A percentile compares a stretch with the other conserved stretches of the same genome.
Conservation (phyloP, 2,113 vertebrate genomes). For the Sylvietta virens region DNA sequence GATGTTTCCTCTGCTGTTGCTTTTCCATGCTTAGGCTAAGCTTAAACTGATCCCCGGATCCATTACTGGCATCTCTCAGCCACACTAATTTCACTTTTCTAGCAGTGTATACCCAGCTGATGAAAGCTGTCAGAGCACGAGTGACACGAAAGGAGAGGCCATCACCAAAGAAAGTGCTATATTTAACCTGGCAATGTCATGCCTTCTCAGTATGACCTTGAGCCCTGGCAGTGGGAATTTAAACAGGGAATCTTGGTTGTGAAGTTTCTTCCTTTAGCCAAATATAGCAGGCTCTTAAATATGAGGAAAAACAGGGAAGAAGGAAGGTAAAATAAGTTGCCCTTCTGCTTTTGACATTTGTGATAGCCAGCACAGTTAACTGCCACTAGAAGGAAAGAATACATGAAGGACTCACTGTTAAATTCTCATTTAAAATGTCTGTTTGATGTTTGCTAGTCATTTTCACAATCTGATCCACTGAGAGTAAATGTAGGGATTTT, state of each 20-base stretch:
- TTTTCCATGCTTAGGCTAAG: not conserved
- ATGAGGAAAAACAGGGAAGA: not conserved
- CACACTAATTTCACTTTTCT: constrained; percentile 15
- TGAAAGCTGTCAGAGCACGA: constrained; percentile 30
- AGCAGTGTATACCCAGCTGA: not conserved
- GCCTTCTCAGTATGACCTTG: constrained; percentile 15
- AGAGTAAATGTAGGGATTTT: not conserved
- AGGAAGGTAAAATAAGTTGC: not conserved
- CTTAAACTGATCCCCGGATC: not conserved
- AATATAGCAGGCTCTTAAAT: not conserved
- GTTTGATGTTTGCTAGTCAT: constrained; percentile 39
- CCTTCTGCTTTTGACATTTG: constrained; percentile 5
- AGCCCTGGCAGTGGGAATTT: not conserved
- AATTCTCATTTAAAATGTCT: constrained; percentile 30
- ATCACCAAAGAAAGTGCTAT: constrained; percentile 29
- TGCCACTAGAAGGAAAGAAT: not conserved
- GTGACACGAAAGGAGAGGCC: constrained; percentile 16
- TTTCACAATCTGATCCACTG: not conserved
- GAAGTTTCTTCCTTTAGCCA: not conserved
- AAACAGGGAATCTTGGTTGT: not conserved
- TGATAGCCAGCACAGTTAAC: not conserved
- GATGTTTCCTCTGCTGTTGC: not conserved
- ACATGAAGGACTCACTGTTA: not conserved
- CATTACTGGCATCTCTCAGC: not conserved
- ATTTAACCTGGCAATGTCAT: constrained; percentile 48